Evolutionary conservation across 2,888 invertebrate species (phyloP).

Genomic region (Pristionchus maxplancki): DNA sequence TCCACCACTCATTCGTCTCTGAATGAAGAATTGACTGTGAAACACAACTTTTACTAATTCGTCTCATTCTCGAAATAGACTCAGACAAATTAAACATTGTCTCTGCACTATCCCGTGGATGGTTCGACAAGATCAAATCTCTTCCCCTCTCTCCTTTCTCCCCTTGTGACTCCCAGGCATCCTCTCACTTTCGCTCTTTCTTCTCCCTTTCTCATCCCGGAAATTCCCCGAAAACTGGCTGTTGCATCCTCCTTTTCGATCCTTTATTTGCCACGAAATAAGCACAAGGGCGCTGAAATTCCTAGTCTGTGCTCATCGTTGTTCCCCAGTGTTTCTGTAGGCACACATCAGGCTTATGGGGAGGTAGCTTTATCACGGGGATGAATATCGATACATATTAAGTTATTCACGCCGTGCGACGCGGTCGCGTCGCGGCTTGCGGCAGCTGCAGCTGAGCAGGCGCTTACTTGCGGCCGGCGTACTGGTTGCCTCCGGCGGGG

Average conservation of each 20-base stretch:
- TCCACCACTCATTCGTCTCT: background rate
- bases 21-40: too few relatives aligned
- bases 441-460: background rate
- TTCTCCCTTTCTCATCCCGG: conserved; percentile 15
- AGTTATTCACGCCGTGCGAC: conserved; percentile 11
- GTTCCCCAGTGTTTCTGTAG: background rate
- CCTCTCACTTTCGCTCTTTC: conserved; percentile 26
- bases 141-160: background rate
- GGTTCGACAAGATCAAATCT: background rate
- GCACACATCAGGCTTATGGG: background rate
- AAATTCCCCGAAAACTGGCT: conserved; percentile 14
- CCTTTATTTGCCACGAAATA: background rate
- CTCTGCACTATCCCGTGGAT: background rate
- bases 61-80: too few relatives aligned
- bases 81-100: background rate
- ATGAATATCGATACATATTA: conserved; percentile 47
- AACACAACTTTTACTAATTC: too few relatives aligned
- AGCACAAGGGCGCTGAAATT: background rate
- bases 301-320: background rate
- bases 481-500: conserved; percentile 47
- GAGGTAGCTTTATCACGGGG: conserved; percentile 43
- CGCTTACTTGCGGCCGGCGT: conserved; percentile 42
- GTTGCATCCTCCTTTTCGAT: background rate
- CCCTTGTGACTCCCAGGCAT: background rate
- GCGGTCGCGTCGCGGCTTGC: conserved; percentile 17